Percentiles rank a stretch among this genome's conserved stretches.
phyloP scores from a whole-genome alignment of 1,140 invertebrate genomes.

The Drosophila malerkotliana region DNA sequence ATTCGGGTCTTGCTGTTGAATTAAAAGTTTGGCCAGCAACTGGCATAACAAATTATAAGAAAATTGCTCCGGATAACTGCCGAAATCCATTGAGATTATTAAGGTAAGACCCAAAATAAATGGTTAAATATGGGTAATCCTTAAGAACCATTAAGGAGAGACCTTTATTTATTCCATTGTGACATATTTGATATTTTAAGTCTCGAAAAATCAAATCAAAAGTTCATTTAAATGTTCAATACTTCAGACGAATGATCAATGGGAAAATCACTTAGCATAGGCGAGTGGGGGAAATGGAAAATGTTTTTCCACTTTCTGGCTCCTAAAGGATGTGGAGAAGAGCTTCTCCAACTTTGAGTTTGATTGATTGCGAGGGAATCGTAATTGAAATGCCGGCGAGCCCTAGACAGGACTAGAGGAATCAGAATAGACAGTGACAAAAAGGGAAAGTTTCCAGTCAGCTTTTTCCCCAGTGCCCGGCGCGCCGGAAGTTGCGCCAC shows the following conservation, averaged over 20 bases:
- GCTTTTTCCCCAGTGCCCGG: slow-evolving; percentile 28
- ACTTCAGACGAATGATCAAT: slow-evolving; percentile 44
- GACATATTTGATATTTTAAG: no score
- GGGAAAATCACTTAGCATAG: slow-evolving; percentile 40
- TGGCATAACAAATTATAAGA: slow-evolving; percentile 64
- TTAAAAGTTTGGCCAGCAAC: slow-evolving; percentile 71
- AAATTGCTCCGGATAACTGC: slow-evolving; percentile 45
- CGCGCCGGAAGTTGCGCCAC: slow-evolving; percentile 16
- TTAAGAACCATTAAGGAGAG: not conserved
- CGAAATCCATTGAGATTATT: slow-evolving; percentile 28
- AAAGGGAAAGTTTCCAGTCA: slow-evolving; percentile 73
- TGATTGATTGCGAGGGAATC: slow-evolving; percentile 69
- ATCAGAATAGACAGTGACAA: slow-evolving; percentile 48
- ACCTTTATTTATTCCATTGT: no score
- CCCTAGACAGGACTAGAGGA: not conserved
- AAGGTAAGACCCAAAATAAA: slow-evolving; percentile 11
- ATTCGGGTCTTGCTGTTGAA: slow-evolving; percentile 52
- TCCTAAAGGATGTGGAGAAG: slow-evolving; percentile 15
- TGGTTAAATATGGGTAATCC: not conserved
- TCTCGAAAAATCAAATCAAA: slow-evolving; percentile 24
- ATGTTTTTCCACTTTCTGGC: slow-evolving; percentile 42
- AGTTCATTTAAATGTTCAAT: slow-evolving; percentile 30
- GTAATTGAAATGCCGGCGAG: slow-evolving; percentile 70
- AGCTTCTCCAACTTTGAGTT: slow-evolving; percentile 66
- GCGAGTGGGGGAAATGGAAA: slow-evolving; percentile 45